Evolutionary conservation across 2,797 vertebrate species (phyloP), one percentile per base, ranked within the genome.

Genomic region (Scarus forsteni): DNA sequence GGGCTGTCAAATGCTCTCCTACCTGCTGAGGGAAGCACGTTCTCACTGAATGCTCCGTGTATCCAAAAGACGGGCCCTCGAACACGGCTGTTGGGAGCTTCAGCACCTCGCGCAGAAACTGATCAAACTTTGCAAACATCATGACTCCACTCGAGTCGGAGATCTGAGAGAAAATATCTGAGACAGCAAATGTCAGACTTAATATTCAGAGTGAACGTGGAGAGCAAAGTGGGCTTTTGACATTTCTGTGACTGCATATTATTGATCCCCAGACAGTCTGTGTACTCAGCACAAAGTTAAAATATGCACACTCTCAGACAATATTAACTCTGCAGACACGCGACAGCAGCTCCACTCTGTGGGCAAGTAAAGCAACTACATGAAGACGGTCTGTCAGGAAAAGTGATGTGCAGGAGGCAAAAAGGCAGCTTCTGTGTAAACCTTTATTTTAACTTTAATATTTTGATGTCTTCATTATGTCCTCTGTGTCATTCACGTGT

Each of bases 101-200:
- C 65, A 99, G 92, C 19, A 97, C 96, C 74, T 99, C 98, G 66
- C 94, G 88, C 52, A 99, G 89, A 69, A 99, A 96, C 93, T 99
- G 98, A 63, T 99, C 97, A 36, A 99, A 97, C 93, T 97, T 99
- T 18, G 93, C 89, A 74, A 97, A 97, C 54, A 96, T 89, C 97
- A 99, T 93, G 70, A 96, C 88, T 50, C 97, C 97, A 5, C 85
- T 95, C 38, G 96, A 97, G 90, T 99, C 98, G 0, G 97, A 98
- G 84, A 99, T 96, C 92, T 98, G 97, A 35, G 97, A 99, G 93
- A 99, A 99, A 90, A 98, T 89, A 90, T 99, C 98, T 99, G 92
- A 61, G 82, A 91, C 80, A 75, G 46, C n/a, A 49, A 71, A 68
- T 66, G 45, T 69, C 69, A 70, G 8, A n/a, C 14, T 56, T 59